phyloP scores from a whole-genome alignment of 2,797 vertebrate species.

The Pelodytes ibericus region DNA sequence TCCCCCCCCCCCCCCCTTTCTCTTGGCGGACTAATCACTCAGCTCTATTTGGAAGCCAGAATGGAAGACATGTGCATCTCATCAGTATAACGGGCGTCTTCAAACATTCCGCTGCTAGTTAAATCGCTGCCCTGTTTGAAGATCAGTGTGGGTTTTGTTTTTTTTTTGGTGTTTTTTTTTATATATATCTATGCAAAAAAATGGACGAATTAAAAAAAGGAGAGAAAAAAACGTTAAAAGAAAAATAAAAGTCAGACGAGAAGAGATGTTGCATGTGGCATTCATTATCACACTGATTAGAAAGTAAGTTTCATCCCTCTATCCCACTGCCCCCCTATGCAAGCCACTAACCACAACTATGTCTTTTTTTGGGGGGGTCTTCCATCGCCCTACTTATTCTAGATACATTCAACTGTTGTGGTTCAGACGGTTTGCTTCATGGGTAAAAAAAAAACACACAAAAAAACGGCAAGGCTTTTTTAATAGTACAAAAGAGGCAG shows the following conservation, averaged over 20 bases:
- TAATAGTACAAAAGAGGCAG: slow-evolving; percentile 51
- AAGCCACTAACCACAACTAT: slow-evolving; percentile 82
- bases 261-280: slow-evolving; percentile 71
- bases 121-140: slow-evolving; percentile 78
- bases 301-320: slow-evolving; percentile 74
- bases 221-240: slow-evolving; percentile 61
- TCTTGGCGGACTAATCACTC: too few species aligned
- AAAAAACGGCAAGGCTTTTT: slow-evolving; percentile 58
- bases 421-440: slow-evolving; percentile 75
- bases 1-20: too few species aligned
- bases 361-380: slow-evolving; percentile 74
- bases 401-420: slow-evolving; percentile 74
- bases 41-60: too few species aligned
- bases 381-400: slow-evolving; percentile 72
- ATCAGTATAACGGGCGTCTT: slow-evolving; percentile 72
- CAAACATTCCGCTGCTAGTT: slow-evolving; percentile 78
- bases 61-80: slow-evolving; percentile 54
- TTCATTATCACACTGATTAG: slow-evolving; percentile 83
- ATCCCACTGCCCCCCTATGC: slow-evolving; percentile 46
- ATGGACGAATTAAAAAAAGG: slow-evolving; percentile 22
- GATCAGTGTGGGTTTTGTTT: too few species aligned
- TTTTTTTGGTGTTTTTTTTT: too few species aligned
- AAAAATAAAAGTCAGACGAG: slow-evolving; percentile 65
- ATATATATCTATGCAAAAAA: slow-evolving; percentile 57
- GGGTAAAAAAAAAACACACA: slow-evolving; percentile 59